phyloP scores from a whole-genome alignment of 2,888 invertebrate species.

The Therioaphis trifolii region DNA sequence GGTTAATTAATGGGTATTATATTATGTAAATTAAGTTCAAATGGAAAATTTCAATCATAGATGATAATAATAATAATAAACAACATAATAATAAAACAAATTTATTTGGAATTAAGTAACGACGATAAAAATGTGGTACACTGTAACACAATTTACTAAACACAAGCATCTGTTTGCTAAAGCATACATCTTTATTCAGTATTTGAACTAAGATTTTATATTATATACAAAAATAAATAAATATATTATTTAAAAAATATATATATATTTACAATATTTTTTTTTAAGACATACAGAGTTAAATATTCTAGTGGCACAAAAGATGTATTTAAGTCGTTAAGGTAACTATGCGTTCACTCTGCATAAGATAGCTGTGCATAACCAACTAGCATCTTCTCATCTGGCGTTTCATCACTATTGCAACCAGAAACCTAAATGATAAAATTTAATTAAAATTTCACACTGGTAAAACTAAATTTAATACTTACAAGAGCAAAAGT shows the following conservation, averaged over 20 bases:
- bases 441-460: constrained; percentile 45
- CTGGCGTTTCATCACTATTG: constrained; percentile 83
- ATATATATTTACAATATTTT: constrained; percentile 55
- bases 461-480: background rate
- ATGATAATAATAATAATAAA: constrained; percentile 29
- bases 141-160: constrained; percentile 52
- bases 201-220: constrained; percentile 56
- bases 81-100: constrained; percentile 39
- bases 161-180: constrained; percentile 43
- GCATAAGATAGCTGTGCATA: constrained; percentile 97
- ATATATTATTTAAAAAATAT: constrained; percentile 52
- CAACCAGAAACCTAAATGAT: constrained; percentile 75
- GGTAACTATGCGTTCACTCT: constrained; percentile 73
- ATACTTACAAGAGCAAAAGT: constrained; percentile 86
- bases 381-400: constrained; percentile 94
- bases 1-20: too few relatives aligned
- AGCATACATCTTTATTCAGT: constrained; percentile 50
- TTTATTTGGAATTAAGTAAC: constrained; percentile 59
- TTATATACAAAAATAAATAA: constrained; percentile 62
- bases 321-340: constrained; percentile 26
- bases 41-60: background rate
- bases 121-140: constrained; percentile 51
- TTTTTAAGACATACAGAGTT: constrained; percentile 54
- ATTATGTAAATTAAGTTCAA: background rate
- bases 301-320: constrained; percentile 60